Base-by-base conservation (phyloP, 2,888 invertebrate genomes). In the Leucoptera coffeella region DNA sequence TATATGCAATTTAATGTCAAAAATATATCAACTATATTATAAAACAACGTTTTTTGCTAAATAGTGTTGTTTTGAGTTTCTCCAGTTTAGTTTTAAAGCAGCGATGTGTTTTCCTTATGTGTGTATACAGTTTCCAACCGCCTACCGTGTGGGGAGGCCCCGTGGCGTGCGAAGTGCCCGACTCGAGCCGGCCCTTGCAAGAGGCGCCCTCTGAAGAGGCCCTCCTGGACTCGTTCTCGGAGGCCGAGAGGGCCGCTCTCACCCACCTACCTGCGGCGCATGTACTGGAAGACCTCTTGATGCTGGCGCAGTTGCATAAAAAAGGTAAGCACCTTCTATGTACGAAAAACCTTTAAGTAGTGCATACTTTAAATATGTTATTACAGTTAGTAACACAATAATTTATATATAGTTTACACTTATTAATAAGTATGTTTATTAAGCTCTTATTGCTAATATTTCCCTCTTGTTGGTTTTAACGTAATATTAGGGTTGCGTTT, bases 231-330 rank as follows among this genome's bases (percentile, higher is more conserved):
- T 78, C 78, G 15, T 84, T 84, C 50, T 74, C 75, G 1, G 72
- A 75, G 13, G 77, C 78, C 23, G 83, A 84, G 49, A 69, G 81
- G 2, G 71, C 73, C 12, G 78, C 80, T 2, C 75, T 90, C 7
- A 67, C 81, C 27, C 73, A 74, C 39, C 75, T 87, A 30, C 83
- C 87, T 5, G 85, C 88, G n/a, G 76, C 86, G 1, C 73, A 74
- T 29, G 80, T 82, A 47, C 72, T 78, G 0, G 86, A 88, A 32
- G 90, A 91, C 50, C 56, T 91, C 25, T 69, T 81, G 35, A 55
- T 88, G 14, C 77, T 90, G 41, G 81, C 78, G 2, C 75, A 74
- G 38, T 46, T 78, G 14, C 77, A 77, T 35, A 69, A 77, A 30
- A 78, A 77, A 50, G 71, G 71, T 64, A 29, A 23, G 23, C 12